A percentile compares a stretch with the other conserved stretches of the same genome.
These are phyloP conservation scores for Aethes cnicana DNA, from an alignment of 2,888 invertebrate genomes.

Conservation along the genomic window DNA sequence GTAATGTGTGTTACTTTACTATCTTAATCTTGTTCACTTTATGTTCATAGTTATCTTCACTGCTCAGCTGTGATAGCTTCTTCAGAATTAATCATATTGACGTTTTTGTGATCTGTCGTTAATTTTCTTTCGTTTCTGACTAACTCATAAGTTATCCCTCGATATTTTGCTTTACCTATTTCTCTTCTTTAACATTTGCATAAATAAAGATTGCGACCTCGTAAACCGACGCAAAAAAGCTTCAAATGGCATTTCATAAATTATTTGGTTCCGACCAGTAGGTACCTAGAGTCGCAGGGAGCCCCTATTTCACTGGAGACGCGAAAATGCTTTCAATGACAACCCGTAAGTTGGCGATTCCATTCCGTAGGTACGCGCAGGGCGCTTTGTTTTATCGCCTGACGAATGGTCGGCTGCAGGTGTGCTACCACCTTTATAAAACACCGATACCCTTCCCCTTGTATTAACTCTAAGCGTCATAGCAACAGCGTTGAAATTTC, in stretches of 20 bases:
- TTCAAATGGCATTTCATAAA: constrained; percentile 4
- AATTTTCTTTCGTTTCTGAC: too few species aligned
- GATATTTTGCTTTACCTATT: too few species aligned
- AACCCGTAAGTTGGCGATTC: constrained; percentile 27
- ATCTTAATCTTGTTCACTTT: too few species aligned
- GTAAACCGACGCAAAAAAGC: background rate
- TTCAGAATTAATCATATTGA: too few species aligned
- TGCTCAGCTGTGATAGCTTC: too few species aligned
- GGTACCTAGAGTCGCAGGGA: constrained; percentile 5
- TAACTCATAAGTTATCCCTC: too few species aligned
- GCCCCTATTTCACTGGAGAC: constrained; percentile 13
- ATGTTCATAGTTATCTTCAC: too few species aligned
- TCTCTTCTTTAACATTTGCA: background rate
- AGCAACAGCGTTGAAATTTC: background rate
- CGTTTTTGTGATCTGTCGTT: too few species aligned
- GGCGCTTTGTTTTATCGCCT: constrained; percentile 47
- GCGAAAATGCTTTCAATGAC: constrained; percentile 28
- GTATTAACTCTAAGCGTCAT: background rate
- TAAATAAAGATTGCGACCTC: background rate
- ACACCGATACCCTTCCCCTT: background rate
- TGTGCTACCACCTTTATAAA: constrained; percentile 42
- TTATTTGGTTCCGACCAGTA: background rate
- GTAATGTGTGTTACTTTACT: background rate
- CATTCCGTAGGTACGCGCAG: constrained; percentile 41
- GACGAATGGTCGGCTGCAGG: constrained; percentile 54